Evolutionary conservation across 1,140 invertebrate species (phyloP), one percentile per base, ranked within the genome.

Genomic region (Saccostrea echinata): DNA sequence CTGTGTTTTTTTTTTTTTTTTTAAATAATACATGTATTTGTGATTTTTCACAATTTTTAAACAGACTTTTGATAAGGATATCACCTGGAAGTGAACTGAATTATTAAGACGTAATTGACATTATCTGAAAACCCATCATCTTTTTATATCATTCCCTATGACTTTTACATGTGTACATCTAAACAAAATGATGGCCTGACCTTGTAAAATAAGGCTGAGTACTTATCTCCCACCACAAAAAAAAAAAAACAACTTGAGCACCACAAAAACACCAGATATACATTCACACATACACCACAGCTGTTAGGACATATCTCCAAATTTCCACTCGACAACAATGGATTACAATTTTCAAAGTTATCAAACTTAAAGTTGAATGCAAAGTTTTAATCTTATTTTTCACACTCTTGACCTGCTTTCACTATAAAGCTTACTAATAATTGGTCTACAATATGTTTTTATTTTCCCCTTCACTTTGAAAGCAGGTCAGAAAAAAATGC

Each of bases 221-320:
- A 61, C 18, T 61, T 2, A 61, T 61, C 55, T 61, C n/a, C 55
- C 13, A 33, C 4, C 27, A 6, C n/a, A 43, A 21, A 21, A n/a
- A 43, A 43, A 43, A 6, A 9, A 43, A 43, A 43, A 43, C 43
- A 43, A 43, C 55, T 61, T 61, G 55, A 61, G 16, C 55, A 61
- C 55, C 55, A 61, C n/a, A 61, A 18, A 21, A 61, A 61, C 55
- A 61, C 55, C 30, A 81, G 11, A 33, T 81, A 81, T 24, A 33
- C 24, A 27, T 81, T 51, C 83, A 84, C 51, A 33, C 83, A 68
- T 35, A 85, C 53, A 85, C 84, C 57, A 85, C 53, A 85, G 35
- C 83, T 61, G 84, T 85, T 57, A 64, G 21, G 64, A 51, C 84
- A 85, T 18, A 35, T n/a, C 57, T 61, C 43, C 68, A 76, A 33